phyloP scores from a whole-genome alignment of 2,888 invertebrate species.

The Ctena decussata region DNA sequence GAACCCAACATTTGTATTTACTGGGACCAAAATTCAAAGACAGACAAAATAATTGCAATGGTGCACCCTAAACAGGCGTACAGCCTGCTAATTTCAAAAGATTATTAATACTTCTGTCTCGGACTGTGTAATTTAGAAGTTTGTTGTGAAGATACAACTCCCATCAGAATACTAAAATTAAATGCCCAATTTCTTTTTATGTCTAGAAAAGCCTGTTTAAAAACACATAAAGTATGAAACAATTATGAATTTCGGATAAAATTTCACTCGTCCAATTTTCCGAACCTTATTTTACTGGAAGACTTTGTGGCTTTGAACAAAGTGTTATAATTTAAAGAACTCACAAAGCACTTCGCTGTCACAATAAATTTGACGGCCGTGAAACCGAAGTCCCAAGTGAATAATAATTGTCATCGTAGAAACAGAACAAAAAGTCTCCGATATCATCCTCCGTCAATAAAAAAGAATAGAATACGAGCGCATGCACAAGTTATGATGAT shows the following conservation, averaged over 20 bases:
- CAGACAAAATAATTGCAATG: not conserved
- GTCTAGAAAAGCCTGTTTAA: not conserved
- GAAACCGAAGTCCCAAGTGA: not conserved
- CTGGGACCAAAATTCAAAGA: no score
- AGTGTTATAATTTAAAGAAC: not conserved
- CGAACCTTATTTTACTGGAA: not conserved
- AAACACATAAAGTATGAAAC: conserved; percentile 2
- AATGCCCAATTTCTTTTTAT: conserved; percentile 8
- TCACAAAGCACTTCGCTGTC: not conserved
- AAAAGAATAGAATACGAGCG: not conserved
- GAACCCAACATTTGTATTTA: no score
- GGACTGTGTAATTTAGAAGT: not conserved
- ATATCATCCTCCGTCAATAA: not conserved
- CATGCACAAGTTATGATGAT: not conserved
- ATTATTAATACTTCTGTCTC: not conserved
- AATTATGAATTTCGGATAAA: conserved; percentile 12
- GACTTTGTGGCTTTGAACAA: not conserved
- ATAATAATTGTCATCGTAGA: conserved; percentile 2
- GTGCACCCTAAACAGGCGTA: not conserved
- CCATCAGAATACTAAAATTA: conserved; percentile 1
- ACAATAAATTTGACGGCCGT: not conserved
- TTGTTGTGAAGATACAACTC: not conserved
- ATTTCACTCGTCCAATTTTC: conserved; percentile 2
- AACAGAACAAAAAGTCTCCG: not conserved
- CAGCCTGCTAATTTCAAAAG: not conserved